A percentile compares a stretch with the other conserved stretches of the same genome.
These are phyloP conservation scores for Myotis vivesi DNA, from an alignment of 2,797 vertebrate genomes.

Conservation along the genomic window DNA sequence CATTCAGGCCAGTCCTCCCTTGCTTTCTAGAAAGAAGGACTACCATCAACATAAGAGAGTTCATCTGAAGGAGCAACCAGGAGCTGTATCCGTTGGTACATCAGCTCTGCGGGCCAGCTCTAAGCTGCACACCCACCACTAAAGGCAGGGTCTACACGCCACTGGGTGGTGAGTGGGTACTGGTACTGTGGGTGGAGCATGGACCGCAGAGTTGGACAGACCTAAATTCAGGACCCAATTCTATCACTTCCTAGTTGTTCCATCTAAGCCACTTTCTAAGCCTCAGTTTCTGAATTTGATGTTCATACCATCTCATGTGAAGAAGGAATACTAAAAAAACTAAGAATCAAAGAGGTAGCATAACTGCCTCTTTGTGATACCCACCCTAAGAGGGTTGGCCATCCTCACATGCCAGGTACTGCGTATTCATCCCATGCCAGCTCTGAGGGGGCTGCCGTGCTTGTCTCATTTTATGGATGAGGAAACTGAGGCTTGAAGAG, in stretches of 20 bases:
- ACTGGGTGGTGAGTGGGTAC: background rate
- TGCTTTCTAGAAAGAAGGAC: background rate
- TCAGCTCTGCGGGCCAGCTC: background rate
- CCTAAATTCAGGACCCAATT: background rate
- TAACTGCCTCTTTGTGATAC: accelerated
- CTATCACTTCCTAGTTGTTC: background rate
- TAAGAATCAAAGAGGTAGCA: background rate
- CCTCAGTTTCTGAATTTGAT: slow-evolving; percentile 14
- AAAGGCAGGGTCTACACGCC: background rate
- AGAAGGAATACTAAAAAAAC: background rate
- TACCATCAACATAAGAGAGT: background rate
- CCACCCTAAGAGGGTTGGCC: background rate
- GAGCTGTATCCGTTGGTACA: background rate
- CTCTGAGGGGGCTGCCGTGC: background rate
- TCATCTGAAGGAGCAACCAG: background rate
- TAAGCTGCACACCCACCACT: background rate
- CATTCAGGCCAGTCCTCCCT: background rate
- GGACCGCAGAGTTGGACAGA: background rate
- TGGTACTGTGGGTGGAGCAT: background rate
- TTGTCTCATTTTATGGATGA: background rate
- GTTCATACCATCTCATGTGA: background rate
- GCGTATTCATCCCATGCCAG: background rate
- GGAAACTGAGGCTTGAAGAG: background rate
- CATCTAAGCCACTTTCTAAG: background rate
- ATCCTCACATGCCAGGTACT: accelerated